Conservation (phyloP, 2,797 vertebrate species). For the Nannoperca australis region DNA sequence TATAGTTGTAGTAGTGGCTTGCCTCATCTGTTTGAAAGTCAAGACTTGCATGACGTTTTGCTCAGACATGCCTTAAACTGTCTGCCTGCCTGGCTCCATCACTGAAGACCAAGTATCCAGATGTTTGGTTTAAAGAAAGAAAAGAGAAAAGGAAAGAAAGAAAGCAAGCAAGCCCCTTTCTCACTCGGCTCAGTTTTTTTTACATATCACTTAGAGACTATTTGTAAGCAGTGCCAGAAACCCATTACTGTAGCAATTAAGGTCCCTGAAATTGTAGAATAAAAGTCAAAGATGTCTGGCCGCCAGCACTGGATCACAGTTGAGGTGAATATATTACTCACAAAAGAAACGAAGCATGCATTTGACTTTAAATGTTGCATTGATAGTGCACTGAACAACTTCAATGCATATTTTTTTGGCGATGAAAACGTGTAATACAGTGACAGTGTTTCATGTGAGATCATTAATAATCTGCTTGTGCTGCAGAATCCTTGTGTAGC, state of each 20-base stretch:
- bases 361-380: neutral
- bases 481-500: slow-evolving; percentile 9
- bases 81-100: neutral
- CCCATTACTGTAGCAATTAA: slow-evolving; percentile 4
- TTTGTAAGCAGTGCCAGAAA: slow-evolving; percentile 16
- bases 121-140: neutral
- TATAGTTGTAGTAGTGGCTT: neutral
- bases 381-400: neutral
- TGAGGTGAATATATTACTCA: neutral
- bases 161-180: neutral
- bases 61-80: neutral
- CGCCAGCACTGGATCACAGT: neutral
- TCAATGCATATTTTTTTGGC: neutral
- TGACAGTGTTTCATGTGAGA: neutral
- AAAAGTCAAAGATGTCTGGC: slow-evolving; percentile 3
- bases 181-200: slow-evolving; percentile 2
- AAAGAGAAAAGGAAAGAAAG: neutral
- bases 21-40: neutral
- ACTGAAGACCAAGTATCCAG: slow-evolving; percentile 2
- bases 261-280: slow-evolving; percentile 8
- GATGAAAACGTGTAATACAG: accelerated
- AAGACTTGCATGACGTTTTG: neutral
- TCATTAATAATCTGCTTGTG: neutral
- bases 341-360: neutral
- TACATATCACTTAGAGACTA: neutral